Conservation (phyloP, 2,113 vertebrate genomes). For the Jacana jacana region DNA sequence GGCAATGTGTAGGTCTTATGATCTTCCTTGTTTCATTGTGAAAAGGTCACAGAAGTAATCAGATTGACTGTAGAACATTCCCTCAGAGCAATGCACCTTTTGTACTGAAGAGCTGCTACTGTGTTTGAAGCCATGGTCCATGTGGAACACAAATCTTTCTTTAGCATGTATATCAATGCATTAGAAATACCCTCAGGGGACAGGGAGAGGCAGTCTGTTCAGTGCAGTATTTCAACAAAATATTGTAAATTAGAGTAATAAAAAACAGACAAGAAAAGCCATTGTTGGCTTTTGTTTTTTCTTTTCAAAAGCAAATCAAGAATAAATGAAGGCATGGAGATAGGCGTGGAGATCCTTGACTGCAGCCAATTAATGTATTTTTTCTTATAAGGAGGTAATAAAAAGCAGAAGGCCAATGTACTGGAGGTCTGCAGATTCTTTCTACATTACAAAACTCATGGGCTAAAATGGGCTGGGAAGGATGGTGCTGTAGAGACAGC, state of each 20-base stretch:
- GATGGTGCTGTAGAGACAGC: not conserved
- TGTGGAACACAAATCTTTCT: not conserved
- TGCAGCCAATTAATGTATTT: not conserved
- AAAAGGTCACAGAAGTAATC: constrained; percentile 34
- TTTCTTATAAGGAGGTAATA: not conserved
- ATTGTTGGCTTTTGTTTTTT: not conserved
- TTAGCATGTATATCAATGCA: constrained; percentile 8
- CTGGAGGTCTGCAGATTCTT: not conserved
- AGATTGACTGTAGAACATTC: constrained; percentile 18
- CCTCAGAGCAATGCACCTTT: constrained; percentile 27
- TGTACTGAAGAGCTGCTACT: not conserved
- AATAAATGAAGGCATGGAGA: not conserved
- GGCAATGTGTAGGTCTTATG: not conserved
- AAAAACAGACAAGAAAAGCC: not conserved
- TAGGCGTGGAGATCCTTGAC: not conserved
- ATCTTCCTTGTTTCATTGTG: not conserved
- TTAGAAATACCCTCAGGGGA: not conserved
- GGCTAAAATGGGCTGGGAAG: not conserved
- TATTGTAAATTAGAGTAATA: not conserved
- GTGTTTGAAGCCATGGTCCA: not conserved
- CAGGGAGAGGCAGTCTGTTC: not conserved
- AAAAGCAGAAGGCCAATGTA: not conserved
- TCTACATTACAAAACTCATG: not conserved
- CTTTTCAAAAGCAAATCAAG: not conserved
- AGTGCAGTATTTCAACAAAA: not conserved